Conservation (phyloP, 2,888 invertebrate genomes). For the Tolmerus cingulatus region DNA sequence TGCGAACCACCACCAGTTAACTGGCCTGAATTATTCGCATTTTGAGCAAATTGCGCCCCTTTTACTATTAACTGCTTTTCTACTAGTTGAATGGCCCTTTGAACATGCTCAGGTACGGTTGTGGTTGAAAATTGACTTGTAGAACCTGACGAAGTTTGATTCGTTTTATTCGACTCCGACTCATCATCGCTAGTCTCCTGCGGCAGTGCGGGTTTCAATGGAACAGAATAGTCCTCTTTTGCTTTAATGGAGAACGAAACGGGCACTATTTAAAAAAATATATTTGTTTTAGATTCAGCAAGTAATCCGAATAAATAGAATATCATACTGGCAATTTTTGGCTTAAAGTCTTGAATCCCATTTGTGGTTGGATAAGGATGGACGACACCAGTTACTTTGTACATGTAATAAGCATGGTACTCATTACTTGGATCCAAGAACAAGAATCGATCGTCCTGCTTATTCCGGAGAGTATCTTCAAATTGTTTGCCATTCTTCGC, state of each 20-base stretch:
- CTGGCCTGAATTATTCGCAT: background rate
- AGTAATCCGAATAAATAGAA: background rate
- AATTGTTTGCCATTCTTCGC: constrained; percentile 94
- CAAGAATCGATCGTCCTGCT: constrained; percentile 85
- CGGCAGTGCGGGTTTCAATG: constrained; percentile 78
- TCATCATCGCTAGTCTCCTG: constrained; percentile 80
- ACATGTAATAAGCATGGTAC: constrained; percentile 83
- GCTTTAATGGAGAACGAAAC: constrained; percentile 87
- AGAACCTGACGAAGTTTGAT: constrained; percentile 43
- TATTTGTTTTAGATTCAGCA: background rate
- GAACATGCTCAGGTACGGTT: constrained; percentile 59
- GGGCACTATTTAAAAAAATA: constrained; percentile 66
- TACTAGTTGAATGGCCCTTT: constrained; percentile 60
- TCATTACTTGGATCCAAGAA: constrained; percentile 82
- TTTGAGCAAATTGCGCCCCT: constrained; percentile 53
- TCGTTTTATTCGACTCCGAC: constrained; percentile 56
- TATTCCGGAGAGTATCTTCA: constrained; percentile 84
- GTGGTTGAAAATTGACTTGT: constrained; percentile 28
- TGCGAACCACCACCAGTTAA: background rate
- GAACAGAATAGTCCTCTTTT: constrained; percentile 73
- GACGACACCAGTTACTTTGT: constrained; percentile 65
- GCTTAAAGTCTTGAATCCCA: constrained; percentile 38
- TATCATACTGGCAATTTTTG: constrained; percentile 57
- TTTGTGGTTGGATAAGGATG: constrained; percentile 42
- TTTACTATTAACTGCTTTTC: constrained; percentile 59